phyloP scores from a whole-genome alignment of 2,888 invertebrate genomes.

The Gonocerus acuteangulatus region DNA sequence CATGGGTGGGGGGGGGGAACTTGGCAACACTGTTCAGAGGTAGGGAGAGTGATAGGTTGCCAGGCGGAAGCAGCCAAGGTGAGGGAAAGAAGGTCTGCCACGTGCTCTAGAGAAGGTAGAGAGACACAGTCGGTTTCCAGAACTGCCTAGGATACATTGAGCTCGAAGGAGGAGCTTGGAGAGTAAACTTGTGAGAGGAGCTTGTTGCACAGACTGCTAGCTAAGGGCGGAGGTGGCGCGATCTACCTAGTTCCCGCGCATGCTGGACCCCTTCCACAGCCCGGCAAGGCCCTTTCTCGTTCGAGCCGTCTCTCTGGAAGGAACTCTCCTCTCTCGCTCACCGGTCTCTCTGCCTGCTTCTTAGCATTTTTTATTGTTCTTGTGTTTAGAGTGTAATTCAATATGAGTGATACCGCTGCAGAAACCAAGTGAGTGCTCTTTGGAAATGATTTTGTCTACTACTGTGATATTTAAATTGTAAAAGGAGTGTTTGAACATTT shows the following conservation, averaged over 20 bases:
- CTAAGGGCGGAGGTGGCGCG: slow-evolving; percentile 6
- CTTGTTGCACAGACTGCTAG: no score
- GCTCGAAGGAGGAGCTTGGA: no score
- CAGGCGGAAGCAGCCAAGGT: no score
- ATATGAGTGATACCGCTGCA: slow-evolving; percentile 57
- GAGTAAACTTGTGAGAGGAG: no score
- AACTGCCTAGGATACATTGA: no score
- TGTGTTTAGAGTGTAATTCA: slow-evolving; percentile 37
- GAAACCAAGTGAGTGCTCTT: slow-evolving; percentile 57
- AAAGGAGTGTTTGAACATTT: slow-evolving; percentile 4
- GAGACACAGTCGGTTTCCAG: no score
- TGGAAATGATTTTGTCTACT: background rate
- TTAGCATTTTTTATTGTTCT: background rate
- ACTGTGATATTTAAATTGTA: background rate
- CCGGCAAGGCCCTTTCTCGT: slow-evolving; percentile 7
- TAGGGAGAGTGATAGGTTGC: no score
- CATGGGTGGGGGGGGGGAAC: no score
- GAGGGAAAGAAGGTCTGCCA: no score
- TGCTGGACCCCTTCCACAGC: slow-evolving; percentile 3
- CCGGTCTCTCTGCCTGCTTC: background rate
- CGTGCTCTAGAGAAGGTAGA: no score
- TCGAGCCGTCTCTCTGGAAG: background rate
- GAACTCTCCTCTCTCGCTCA: background rate
- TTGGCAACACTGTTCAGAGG: no score
- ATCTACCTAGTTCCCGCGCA: slow-evolving; percentile 13